These are phyloP conservation scores for Diglossa cyanea DNA, from an alignment of 2,797 vertebrate species.

Conservation along the genomic window DNA sequence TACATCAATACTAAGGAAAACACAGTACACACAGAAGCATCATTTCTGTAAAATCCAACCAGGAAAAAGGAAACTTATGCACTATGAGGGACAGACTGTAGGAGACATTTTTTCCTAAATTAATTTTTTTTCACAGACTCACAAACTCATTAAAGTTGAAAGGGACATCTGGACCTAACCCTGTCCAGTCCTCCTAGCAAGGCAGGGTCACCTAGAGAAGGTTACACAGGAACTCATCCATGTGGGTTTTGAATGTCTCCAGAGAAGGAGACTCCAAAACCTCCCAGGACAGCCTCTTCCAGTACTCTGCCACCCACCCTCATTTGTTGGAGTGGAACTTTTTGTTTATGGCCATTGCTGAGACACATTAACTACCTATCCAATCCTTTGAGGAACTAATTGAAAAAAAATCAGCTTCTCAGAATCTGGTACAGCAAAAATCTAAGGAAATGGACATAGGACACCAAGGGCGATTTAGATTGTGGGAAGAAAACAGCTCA, in stretches of 20 bases:
- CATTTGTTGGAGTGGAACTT: background rate
- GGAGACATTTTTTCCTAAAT: background rate
- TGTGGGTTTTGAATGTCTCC: background rate
- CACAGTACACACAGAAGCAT: slow-evolving; percentile 15
- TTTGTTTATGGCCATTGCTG: background rate
- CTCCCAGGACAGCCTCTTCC: background rate
- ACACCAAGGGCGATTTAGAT: background rate
- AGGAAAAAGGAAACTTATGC: background rate
- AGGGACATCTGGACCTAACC: background rate
- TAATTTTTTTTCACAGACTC: background rate
- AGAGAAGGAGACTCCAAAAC: background rate
- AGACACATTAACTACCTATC: background rate
- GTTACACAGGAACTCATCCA: background rate
- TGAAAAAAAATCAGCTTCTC: background rate
- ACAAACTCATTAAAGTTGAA: background rate
- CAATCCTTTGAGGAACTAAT: background rate
- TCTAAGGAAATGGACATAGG: background rate
- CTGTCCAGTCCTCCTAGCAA: background rate
- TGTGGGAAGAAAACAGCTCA: background rate
- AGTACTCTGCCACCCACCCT: background rate
- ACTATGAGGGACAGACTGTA: background rate
- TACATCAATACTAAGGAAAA: slow-evolving; percentile 58
- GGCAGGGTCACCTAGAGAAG: background rate
- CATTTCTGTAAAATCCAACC: background rate
- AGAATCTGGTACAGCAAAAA: background rate